These are phyloP conservation scores for Trachymyrmex cornetzi DNA, from an alignment of 1,140 invertebrate species.

Conservation along the genomic window DNA sequence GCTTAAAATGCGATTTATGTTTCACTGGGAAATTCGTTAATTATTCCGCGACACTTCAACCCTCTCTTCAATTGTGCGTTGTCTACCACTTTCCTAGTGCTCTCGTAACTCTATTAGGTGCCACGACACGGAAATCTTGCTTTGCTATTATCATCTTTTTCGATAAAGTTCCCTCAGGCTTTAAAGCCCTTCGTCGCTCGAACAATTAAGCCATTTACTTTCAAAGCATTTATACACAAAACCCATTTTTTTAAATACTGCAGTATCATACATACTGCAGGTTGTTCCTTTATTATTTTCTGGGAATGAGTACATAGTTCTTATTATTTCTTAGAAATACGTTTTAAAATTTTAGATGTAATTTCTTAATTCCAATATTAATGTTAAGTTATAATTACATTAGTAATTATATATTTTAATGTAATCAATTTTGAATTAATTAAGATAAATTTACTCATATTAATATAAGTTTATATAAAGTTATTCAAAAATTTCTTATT, in stretches of 20 bases:
- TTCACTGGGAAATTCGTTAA: constrained; percentile 65
- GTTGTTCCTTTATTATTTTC: constrained; percentile 2
- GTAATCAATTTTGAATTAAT: not conserved
- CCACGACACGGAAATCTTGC: constrained; percentile 51
- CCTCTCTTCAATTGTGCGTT: constrained; percentile 45
- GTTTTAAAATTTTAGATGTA: not conserved
- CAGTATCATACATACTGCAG: not conserved
- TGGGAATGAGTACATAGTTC: not conserved
- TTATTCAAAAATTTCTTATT: not conserved
- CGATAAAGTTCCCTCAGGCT: constrained; percentile 13
- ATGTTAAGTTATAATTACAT: not conserved
- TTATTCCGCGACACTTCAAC: constrained; percentile 62
- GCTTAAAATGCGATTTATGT: constrained; percentile 70
- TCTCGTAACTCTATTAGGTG: constrained; percentile 43
- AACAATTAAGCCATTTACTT: constrained; percentile 40
- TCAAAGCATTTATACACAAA: not conserved
- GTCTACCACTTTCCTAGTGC: constrained; percentile 10
- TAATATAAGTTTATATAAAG: not conserved
- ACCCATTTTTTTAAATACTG: not conserved
- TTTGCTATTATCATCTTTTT: constrained; percentile 56
- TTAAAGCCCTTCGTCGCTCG: constrained; percentile 13
- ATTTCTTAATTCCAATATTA: not conserved
- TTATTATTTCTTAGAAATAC: constrained; percentile 4
- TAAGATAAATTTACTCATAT: not conserved
- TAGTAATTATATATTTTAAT: not conserved